Conservation (phyloP, 2,888 invertebrate genomes). For the Eupithecia abbreviata region DNA sequence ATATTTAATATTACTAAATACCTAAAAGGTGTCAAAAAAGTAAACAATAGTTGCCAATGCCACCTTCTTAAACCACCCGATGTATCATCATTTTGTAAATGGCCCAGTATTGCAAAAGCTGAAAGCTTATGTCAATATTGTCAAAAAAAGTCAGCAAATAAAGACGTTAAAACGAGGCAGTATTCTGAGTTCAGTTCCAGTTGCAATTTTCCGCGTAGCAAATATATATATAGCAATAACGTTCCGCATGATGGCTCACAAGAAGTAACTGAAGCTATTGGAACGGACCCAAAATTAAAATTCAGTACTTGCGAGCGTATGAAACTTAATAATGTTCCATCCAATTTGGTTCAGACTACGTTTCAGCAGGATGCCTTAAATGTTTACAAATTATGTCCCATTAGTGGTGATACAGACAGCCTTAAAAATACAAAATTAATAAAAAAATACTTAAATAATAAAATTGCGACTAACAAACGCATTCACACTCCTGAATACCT, state of each 20-base stretch:
- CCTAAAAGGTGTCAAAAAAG: background rate
- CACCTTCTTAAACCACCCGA: background rate
- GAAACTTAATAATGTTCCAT: background rate
- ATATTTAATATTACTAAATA: background rate
- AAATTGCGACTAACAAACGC: background rate
- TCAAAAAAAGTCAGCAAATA: background rate
- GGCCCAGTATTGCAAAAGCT: background rate
- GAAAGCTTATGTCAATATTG: background rate
- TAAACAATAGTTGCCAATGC: background rate
- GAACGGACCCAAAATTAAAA: background rate
- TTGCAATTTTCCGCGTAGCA: background rate
- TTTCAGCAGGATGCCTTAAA: background rate
- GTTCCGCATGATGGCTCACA: background rate
- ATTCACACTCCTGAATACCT: background rate
- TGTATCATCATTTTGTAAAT: background rate
- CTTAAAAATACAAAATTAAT: background rate
- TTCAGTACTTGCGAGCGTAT: background rate
- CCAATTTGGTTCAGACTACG: background rate
- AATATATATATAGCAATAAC: background rate
- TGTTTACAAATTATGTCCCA: background rate
- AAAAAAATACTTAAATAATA: background rate
- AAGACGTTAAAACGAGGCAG: background rate
- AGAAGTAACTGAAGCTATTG: background rate
- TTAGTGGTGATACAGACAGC: background rate
- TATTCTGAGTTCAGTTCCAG: background rate